These are phyloP conservation scores for Spizaetus ornatus DNA, from an alignment of 2,113 vertebrate genomes.

Conservation along the genomic window DNA sequence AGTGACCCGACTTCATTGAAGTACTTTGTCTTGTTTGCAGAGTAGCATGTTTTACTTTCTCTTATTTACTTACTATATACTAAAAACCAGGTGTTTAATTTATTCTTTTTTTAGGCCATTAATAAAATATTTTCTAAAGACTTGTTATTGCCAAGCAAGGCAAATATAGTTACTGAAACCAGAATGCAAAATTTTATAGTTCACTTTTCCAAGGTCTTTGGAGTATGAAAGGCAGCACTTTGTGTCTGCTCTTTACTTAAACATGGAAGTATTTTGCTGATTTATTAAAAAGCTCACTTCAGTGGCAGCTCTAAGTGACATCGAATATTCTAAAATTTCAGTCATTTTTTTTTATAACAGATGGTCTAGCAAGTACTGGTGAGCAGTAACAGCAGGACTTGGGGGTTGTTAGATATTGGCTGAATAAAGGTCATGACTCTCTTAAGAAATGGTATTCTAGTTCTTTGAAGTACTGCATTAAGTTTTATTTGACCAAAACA, in stretches of 20 bases:
- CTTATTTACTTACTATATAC: neutral
- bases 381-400: slow-evolving; percentile 33
- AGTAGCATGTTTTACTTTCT: neutral
- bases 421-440: slow-evolving; percentile 43
- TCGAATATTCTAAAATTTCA: neutral
- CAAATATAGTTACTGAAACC: neutral
- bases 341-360: neutral
- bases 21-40: neutral
- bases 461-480: neutral
- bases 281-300: neutral
- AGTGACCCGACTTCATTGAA: neutral
- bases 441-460: neutral
- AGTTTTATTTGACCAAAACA: neutral
- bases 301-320: neutral
- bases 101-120: neutral
- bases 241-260: neutral
- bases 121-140: neutral
- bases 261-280: neutral
- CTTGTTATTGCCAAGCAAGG: neutral
- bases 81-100: neutral
- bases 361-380: slow-evolving; percentile 19
- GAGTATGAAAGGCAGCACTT: neutral
- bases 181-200: neutral
- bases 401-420: neutral
- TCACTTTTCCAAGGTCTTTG: neutral